Conservation (phyloP, 2,888 invertebrate species). For the Hirtodrosophila trivittata region DNA sequence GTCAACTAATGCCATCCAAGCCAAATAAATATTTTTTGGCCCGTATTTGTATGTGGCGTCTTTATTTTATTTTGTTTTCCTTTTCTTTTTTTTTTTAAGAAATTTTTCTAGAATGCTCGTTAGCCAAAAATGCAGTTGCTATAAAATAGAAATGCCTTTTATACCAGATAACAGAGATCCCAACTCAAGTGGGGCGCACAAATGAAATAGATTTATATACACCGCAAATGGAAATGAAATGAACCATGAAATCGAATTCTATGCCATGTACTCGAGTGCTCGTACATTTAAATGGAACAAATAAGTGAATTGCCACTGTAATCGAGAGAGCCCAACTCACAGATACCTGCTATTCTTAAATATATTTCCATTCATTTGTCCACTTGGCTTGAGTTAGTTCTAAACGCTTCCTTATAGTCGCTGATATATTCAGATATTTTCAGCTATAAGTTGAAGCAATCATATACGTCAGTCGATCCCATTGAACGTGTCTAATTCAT, state of each 20-base stretch:
- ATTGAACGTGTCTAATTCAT: too few species aligned
- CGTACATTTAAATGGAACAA: constrained; percentile 24
- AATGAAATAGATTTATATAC: constrained; percentile 20
- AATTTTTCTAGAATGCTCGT: constrained; percentile 17
- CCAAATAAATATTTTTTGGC: constrained; percentile 26
- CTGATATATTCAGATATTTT: too few species aligned
- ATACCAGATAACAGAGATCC: constrained; percentile 28
- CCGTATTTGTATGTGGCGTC: constrained; percentile 24
- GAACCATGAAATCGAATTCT: constrained; percentile 38
- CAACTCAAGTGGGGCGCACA: constrained; percentile 38
- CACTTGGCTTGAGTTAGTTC: too few species aligned
- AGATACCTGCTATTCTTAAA: constrained; percentile 2
- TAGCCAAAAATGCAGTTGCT: constrained; percentile 39
- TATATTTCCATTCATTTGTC: too few species aligned
- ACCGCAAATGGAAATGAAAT: constrained; percentile 50
- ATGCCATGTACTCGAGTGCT: constrained; percentile 12
- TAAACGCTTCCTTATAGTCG: too few species aligned
- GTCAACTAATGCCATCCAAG: constrained; percentile 67
- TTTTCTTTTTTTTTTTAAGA: constrained; percentile 10
- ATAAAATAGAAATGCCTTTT: constrained; percentile 30
- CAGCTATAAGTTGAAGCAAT: too few species aligned
- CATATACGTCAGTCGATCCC: too few species aligned
- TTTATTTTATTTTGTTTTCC: constrained; percentile 22
- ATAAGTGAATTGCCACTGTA: constrained; percentile 8
- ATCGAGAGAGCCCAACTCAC: neutral